A percentile compares a stretch with the other conserved stretches of the same genome.
Conservation (phyloP, 2,888 invertebrate species). For the Morinoia aosen region DNA sequence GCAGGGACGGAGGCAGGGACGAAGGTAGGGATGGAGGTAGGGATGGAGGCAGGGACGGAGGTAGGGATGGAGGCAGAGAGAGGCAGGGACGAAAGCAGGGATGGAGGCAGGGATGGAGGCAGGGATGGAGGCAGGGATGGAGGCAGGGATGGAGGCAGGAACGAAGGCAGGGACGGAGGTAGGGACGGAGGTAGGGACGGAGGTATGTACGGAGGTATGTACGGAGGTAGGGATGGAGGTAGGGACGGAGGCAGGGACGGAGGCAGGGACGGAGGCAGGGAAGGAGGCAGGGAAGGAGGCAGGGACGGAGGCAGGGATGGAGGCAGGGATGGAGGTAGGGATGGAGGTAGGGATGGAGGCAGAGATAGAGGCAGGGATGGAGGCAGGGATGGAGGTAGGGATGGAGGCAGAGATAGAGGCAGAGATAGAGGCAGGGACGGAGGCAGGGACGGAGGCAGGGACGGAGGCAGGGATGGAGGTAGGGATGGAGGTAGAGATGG, state of each 20-base stretch:
- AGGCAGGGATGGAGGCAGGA: background rate
- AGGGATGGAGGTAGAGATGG: background rate
- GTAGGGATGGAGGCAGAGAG: background rate
- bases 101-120: background rate
- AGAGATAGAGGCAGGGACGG: background rate
- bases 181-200: background rate
- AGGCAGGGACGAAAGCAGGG: background rate
- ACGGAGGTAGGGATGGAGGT: background rate
- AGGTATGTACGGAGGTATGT: too few species aligned
- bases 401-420: too few species aligned
- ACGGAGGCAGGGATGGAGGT: background rate
- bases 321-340: background rate
- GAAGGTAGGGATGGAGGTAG: background rate
- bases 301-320: background rate
- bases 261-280: background rate
- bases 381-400: background rate
- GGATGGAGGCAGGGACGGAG: background rate
- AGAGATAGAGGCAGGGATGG: background rate
- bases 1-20: background rate
- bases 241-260: background rate
- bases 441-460: background rate
- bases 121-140: background rate
- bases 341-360: background rate
- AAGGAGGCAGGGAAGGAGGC: background rate
- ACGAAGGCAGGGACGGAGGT: background rate